Evolutionary conservation across 2,113 vertebrate genomes (phyloP).

Genomic region (Microtus richardsoni): DNA sequence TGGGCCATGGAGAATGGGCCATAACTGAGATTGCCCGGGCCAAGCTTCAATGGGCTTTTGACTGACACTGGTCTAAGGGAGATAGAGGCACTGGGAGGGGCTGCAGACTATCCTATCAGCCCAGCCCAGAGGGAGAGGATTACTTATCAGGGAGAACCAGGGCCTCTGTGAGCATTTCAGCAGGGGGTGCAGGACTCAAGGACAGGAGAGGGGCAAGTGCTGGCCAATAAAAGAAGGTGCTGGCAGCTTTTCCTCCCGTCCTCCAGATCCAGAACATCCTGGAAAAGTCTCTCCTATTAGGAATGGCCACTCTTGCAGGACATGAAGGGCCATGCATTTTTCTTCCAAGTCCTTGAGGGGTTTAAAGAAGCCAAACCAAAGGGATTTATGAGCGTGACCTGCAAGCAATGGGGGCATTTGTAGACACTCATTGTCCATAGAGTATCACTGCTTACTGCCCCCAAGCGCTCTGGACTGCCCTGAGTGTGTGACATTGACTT

Average conservation of each 20-base stretch:
- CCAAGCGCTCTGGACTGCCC: background rate
- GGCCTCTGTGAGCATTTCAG: background rate
- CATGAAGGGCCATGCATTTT: background rate
- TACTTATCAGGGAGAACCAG: background rate
- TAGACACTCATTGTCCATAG: background rate
- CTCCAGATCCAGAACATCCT: background rate
- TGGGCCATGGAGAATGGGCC: background rate
- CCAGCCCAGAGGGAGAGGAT: background rate
- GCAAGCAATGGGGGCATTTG: background rate
- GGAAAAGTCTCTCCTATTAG: background rate
- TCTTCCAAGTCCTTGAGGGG: background rate
- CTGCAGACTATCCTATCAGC: background rate
- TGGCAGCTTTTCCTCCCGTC: too few relatives aligned
- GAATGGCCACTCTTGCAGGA: background rate
- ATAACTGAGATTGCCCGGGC: background rate
- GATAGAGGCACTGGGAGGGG: background rate
- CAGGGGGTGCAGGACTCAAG: background rate
- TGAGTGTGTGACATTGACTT: background rate
- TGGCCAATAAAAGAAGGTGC: too few relatives aligned
- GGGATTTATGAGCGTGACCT: background rate
- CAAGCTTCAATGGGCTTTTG: background rate
- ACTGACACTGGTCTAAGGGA: background rate
- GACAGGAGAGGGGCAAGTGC: accelerated
- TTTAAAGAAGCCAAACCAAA: background rate
- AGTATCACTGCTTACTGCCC: background rate